A percentile compares a stretch with the other conserved stretches of the same genome.
phyloP scores from a whole-genome alignment of 2,113 vertebrate genomes.

The Podarcis raffonei region DNA sequence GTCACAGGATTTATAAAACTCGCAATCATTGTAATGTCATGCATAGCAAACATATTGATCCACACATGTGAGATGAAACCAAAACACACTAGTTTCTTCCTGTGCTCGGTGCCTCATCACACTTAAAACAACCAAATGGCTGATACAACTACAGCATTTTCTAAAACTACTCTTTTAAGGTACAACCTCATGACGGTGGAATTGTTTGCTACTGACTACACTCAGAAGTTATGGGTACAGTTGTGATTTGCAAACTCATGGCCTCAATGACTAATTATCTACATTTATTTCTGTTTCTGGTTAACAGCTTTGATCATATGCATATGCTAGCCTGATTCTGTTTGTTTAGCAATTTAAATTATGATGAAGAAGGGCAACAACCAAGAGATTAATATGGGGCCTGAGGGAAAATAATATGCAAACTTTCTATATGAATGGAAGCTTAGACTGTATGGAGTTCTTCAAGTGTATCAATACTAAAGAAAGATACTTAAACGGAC shows the following conservation, averaged over 20 bases:
- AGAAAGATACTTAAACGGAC: fast-evolving
- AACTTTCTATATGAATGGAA: background rate
- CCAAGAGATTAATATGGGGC: background rate
- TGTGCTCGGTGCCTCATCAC: background rate
- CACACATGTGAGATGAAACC: background rate
- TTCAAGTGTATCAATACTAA: background rate
- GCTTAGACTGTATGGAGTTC: background rate
- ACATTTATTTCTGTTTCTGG: fast-evolving
- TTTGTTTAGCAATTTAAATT: background rate
- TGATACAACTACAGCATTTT: background rate
- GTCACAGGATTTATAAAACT: background rate
- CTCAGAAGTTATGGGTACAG: background rate
- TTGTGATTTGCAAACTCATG: background rate
- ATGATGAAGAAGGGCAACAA: fast-evolving
- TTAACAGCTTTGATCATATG: background rate
- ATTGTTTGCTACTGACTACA: fast-evolving
- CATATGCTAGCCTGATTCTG: background rate
- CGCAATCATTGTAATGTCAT: background rate
- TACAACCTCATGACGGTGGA: background rate
- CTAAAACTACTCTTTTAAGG: background rate
- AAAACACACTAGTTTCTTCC: background rate
- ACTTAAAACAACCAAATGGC: background rate
- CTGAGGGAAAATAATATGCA: background rate
- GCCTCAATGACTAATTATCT: background rate
- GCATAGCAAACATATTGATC: background rate